These are phyloP conservation scores for Tragelaphus buxtoni DNA, from an alignment of 2,113 vertebrate genomes.

Conservation along the genomic window DNA sequence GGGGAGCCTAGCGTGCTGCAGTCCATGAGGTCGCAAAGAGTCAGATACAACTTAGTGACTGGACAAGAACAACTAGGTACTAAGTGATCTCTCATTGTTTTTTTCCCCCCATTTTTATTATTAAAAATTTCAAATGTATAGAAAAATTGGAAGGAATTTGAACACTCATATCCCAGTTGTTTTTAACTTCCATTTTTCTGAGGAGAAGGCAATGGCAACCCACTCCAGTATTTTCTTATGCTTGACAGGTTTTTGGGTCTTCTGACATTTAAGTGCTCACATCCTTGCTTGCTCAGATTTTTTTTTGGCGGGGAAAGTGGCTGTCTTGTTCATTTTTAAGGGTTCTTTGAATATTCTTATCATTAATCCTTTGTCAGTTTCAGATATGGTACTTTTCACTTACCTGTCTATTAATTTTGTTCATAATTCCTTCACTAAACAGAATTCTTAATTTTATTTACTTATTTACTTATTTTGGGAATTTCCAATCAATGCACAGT, in stretches of 20 bases:
- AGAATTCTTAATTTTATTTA: not conserved
- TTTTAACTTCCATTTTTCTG: not conserved
- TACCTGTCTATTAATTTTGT: not conserved
- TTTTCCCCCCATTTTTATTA: not conserved
- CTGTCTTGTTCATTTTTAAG: not conserved
- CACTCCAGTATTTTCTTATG: not conserved
- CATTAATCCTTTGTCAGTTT: not conserved
- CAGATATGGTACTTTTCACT: not conserved
- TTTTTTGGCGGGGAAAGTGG: rapidly evolving
- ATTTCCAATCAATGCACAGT: not conserved
- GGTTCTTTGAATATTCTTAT: not conserved
- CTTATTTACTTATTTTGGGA: not conserved
- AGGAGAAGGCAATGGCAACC: too few relatives aligned
- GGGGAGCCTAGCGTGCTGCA: not conserved
- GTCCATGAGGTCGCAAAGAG: not conserved
- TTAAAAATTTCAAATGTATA: not conserved
- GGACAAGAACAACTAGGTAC: not conserved
- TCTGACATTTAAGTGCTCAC: not conserved
- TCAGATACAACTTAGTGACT: not conserved
- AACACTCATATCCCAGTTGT: not conserved
- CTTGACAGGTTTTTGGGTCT: not conserved
- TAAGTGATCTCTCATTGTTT: not conserved
- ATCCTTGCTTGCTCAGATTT: not conserved
- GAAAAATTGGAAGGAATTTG: not conserved
- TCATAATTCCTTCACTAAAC: not conserved